Evolutionary conservation across 2,113 vertebrate species (phyloP).

Genomic region (Crotalus viridis): DNA sequence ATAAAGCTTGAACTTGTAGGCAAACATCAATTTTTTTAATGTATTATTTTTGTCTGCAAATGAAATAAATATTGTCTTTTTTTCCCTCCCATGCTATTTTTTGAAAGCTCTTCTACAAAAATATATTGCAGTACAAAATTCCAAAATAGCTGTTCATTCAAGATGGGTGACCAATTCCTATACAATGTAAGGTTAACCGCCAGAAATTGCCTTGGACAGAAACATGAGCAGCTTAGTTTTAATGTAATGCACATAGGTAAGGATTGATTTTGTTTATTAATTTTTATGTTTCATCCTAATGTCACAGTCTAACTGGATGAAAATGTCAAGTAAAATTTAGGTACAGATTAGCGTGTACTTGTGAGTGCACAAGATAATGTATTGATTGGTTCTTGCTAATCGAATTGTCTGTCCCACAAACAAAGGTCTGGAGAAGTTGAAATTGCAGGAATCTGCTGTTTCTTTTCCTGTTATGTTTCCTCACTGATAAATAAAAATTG

Average conservation of each 20-base stretch:
- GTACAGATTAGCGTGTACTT: too few relatives aligned
- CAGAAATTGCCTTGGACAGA: constrained; percentile 65
- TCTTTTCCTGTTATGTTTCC: not conserved
- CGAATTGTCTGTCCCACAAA: not conserved
- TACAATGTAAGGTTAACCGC: constrained; percentile 67
- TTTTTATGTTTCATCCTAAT: not conserved
- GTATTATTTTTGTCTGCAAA: not conserved
- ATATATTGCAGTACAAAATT: not conserved
- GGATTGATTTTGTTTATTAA: not conserved
- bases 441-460: not conserved
- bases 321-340: not conserved
- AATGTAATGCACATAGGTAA: constrained; percentile 68
- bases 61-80: not conserved
- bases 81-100: not conserved
- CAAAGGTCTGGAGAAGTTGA: not conserved
- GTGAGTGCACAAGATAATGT: too few relatives aligned
- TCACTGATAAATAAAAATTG: not conserved
- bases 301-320: not conserved
- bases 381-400: not conserved
- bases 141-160: constrained; percentile 56
- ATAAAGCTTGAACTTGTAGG: not conserved
- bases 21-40: not conserved
- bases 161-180: constrained; percentile 41
- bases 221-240: constrained; percentile 49
- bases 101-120: constrained; percentile 62